Conservation (phyloP, 1,140 invertebrate species). For the Hermatobates lingyangjiaoensis region DNA sequence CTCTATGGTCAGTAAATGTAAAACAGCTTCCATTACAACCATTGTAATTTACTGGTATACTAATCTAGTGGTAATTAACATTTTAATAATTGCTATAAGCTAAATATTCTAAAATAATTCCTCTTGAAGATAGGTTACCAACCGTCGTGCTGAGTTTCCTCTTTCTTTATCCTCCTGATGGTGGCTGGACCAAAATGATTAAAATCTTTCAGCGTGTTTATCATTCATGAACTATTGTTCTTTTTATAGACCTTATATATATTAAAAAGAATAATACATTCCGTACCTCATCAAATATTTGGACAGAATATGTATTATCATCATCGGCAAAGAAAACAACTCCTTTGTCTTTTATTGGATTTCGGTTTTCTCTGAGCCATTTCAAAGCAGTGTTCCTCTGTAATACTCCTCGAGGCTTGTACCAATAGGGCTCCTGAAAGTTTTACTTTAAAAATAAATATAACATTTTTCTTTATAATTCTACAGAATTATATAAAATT, state of each 20-base stretch:
- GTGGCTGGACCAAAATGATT: no score
- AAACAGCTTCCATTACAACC: no score
- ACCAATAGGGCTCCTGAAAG: constrained; percentile 58
- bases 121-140: no score
- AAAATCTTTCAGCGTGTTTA: no score
- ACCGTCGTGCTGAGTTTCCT: not conserved
- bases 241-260: not conserved
- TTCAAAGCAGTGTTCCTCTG: constrained; percentile 78
- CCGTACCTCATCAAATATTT: constrained; percentile 72
- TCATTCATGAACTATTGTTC: not conserved
- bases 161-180: no score
- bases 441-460: constrained; percentile 3
- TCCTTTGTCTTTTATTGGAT: constrained; percentile 36
- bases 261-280: no score
- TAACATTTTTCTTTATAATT: constrained; percentile 1
- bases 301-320: constrained; percentile 85
- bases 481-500: constrained; percentile 2
- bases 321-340: constrained; percentile 97
- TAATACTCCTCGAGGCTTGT: constrained; percentile 77
- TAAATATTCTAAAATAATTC: no score
- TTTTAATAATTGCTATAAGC: no score
- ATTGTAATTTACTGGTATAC: no score
- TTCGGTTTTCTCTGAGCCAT: constrained; percentile 59
- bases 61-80: no score
- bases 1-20: no score